A percentile compares a stretch with the other conserved stretches of the same genome.
phyloP scores from a whole-genome alignment of 2,888 invertebrate genomes.

The Polyommatus iphigenia region DNA sequence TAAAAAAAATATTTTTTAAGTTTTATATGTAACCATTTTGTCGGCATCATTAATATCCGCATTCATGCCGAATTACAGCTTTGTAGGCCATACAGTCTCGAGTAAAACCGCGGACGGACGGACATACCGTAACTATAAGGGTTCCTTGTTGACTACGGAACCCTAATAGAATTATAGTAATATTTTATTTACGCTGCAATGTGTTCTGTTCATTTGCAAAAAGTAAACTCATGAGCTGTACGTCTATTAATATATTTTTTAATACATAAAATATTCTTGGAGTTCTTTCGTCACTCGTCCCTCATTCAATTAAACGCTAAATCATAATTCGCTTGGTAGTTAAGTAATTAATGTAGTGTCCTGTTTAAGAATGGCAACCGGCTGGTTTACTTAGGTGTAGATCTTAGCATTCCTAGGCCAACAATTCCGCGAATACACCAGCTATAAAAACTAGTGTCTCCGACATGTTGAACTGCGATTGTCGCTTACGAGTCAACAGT shows the following conservation, averaged over 20 bases:
- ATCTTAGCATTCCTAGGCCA: neutral
- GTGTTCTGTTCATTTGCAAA: neutral
- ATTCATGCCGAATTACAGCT: no score
- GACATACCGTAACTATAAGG: no score
- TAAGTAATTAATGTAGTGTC: constrained; percentile 24
- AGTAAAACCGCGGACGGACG: no score
- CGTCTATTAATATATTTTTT: no score
- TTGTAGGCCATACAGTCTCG: no score
- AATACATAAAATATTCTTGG: neutral
- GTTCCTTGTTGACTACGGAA: no score
- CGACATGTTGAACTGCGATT: constrained; percentile 18
- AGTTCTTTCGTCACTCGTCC: neutral
- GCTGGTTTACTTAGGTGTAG: constrained; percentile 4
- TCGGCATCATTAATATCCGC: no score
- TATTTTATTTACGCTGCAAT: neutral
- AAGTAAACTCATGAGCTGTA: neutral
- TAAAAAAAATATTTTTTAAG: no score
- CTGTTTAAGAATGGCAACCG: constrained; percentile 1
- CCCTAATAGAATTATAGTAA: no score
- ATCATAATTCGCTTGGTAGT: constrained; percentile 5
- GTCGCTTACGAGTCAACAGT: constrained; percentile 8
- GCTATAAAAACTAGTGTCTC: constrained; percentile 15
- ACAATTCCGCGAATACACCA: constrained; percentile 7
- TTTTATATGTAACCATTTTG: no score
- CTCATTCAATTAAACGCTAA: constrained; percentile 2